phyloP scores from a whole-genome alignment of 2,888 invertebrate genomes.

The Drosophila macrospina region DNA sequence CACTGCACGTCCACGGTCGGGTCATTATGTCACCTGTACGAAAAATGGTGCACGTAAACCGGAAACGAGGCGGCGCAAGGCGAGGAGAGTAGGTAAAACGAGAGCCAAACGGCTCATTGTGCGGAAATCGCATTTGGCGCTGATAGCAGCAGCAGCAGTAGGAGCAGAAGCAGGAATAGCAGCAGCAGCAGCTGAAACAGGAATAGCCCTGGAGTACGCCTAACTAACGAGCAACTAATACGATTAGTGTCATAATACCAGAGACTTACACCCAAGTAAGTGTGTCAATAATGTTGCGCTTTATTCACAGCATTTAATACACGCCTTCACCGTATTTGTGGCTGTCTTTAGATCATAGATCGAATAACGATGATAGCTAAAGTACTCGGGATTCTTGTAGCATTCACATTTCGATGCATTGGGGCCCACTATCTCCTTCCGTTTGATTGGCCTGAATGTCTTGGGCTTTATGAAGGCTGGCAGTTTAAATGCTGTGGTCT shows the following conservation, averaged over 20 bases:
- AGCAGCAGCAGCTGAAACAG: not conserved
- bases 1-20: conserved; percentile 55
- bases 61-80: conserved; percentile 56
- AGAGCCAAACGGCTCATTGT: conserved; percentile 57
- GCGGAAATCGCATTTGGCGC: conserved; percentile 77
- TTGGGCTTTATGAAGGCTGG: conserved; percentile 36
- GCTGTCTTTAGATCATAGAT: conserved; percentile 32
- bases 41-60: conserved; percentile 78
- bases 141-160: conserved; percentile 49
- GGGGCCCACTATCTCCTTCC: conserved; percentile 46
- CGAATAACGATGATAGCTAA: conserved; percentile 43
- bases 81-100: not conserved
- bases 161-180: not conserved
- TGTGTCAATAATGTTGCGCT: conserved; percentile 47
- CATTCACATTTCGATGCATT: conserved; percentile 39
- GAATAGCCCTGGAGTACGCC: conserved; percentile 24
- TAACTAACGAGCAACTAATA: conserved; percentile 81
- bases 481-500: conserved; percentile 23
- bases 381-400: conserved; percentile 61
- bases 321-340: conserved; percentile 2
- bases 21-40: conserved; percentile 79
- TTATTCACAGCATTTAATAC: conserved; percentile 30
- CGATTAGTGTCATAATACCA: conserved; percentile 79
- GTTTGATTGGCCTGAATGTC: conserved; percentile 15
- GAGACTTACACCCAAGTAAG: conserved; percentile 35